Evolutionary conservation across 1,140 invertebrate species (phyloP), one percentile per base, ranked within the genome.

Genomic region (Lutraria rhynchaena): DNA sequence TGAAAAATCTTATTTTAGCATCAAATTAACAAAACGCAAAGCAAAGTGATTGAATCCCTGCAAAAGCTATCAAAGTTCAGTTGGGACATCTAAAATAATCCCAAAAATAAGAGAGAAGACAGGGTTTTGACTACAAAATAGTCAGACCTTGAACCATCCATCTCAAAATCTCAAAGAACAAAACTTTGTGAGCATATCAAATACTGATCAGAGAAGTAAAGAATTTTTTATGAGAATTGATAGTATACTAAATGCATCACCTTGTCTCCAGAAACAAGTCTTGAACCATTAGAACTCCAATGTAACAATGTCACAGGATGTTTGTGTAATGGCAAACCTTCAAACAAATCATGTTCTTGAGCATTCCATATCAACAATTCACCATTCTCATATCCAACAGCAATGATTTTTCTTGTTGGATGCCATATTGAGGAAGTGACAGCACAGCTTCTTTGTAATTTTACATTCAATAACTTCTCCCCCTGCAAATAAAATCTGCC

Each of bases 311-410:
- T 95, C 37, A 98, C 95, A 17, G 96, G 94, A 65, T 95, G 94
- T 91, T 95, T 95, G 89, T 98, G 97, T 15, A 96, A 95, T 29
- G 95, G 95, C 86, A 95, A 94, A 69, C 96, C 93, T 61, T 95
- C 94, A 85, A 94, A 94, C 92, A 97, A 96, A 81, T 96, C 95
- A 89, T 90, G 94, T 85, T 91, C 91, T 87, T 87, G 85, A 84
- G 95, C 95, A 86, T 95, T 95, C 96, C 96, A 96, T 69, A 97
- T 94, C 87, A 95, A 94, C 0, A 99, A 92, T 89, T 97, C 96
- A 51, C 98, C 98, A 89, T 95, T 96, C 91, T 98, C 97, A 97
- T 97, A 99, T 11, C 97, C 97, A 69, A 95, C 95, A 4, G 95
- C 95, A 60, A 99, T 90, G 71, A 97, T 93, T 57, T 95, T 95